phyloP scores from a whole-genome alignment of 2,888 invertebrate species.

The Ommatoiulus sabulosus region DNA sequence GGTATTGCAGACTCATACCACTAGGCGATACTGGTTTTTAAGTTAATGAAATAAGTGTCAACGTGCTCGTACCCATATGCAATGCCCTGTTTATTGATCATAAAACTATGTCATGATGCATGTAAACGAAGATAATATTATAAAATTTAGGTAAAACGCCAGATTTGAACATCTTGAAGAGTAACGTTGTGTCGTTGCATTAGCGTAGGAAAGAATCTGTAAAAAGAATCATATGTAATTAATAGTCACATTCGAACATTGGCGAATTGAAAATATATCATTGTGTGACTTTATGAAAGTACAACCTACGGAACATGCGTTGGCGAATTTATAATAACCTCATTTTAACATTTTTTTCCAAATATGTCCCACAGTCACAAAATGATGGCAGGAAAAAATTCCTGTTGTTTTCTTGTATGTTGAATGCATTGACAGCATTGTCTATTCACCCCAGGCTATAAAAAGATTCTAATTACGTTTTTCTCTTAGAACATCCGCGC shows the following conservation, averaged over 20 bases:
- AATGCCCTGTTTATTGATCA: background rate
- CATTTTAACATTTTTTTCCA: background rate
- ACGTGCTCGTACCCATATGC: background rate
- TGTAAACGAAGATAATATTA: background rate
- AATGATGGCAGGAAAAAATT: background rate
- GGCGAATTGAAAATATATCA: no score
- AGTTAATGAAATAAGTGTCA: background rate
- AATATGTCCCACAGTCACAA: background rate
- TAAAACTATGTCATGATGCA: background rate
- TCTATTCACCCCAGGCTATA: background rate
- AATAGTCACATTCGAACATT: background rate
- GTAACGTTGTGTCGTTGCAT: background rate
- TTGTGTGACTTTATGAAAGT: no score
- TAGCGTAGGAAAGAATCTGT: background rate
- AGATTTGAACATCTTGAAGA: background rate
- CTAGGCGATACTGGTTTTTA: no score
- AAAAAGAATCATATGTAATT: background rate
- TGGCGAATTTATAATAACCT: no score
- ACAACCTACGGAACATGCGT: no score
- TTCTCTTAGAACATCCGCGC: background rate
- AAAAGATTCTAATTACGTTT: background rate
- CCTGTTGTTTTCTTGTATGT: background rate
- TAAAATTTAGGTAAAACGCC: no score
- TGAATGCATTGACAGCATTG: background rate
- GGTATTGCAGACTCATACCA: no score